Evolutionary conservation across 2,113 vertebrate genomes (phyloP).

Genomic region (Aix galericulata): DNA sequence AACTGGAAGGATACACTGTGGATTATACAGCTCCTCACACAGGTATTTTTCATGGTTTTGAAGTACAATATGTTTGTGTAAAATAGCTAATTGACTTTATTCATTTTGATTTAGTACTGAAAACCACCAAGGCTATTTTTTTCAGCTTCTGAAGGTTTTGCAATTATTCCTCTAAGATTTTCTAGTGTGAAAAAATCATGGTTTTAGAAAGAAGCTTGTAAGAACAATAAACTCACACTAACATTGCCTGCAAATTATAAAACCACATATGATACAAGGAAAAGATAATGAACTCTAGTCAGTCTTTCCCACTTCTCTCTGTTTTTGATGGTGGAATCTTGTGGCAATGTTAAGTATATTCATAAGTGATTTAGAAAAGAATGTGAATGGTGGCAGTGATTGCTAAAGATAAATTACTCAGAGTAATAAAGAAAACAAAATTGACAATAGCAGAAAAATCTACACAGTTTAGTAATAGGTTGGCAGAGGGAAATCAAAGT

Average conservation of each 20-base stretch:
- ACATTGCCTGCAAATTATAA: not conserved
- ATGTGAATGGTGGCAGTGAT: not conserved
- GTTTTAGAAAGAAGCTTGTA: not conserved
- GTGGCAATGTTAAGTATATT: not conserved
- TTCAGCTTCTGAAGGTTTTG: not conserved
- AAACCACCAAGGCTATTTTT: not conserved
- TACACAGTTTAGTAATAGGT: not conserved
- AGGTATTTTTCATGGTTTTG: constrained; percentile 76
- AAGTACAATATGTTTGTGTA: not conserved
- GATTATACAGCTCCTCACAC: constrained; percentile 93
- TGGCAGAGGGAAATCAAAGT: not conserved
- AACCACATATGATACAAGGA: not conserved
- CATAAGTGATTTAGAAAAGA: not conserved
- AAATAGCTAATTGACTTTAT: not conserved
- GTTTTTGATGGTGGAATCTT: not conserved
- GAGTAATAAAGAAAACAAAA: not conserved
- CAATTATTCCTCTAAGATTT: not conserved
- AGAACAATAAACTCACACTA: not conserved
- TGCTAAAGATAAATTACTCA: not conserved
- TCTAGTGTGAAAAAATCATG: not conserved
- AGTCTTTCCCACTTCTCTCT: not conserved
- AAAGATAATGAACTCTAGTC: not conserved
- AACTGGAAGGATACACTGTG: constrained; percentile 96
- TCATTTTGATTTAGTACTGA: not conserved
- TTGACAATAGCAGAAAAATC: not conserved